These are phyloP conservation scores for Drosophila demipolita DNA, from an alignment of 2,888 invertebrate species.

Conservation along the genomic window DNA sequence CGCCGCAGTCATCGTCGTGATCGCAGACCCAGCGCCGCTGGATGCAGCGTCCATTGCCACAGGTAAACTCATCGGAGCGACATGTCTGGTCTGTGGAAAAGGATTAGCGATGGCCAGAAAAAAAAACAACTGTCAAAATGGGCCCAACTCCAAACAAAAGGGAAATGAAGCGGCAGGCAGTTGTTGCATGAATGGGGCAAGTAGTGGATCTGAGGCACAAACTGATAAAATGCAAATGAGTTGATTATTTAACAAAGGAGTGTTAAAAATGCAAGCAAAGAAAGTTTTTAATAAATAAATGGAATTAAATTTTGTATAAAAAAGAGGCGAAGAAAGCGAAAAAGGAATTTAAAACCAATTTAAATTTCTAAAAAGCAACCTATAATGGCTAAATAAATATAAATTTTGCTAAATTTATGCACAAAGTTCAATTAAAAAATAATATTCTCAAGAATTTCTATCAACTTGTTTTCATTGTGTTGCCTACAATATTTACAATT, in stretches of 20 bases:
- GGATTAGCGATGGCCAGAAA: slow-evolving; percentile 39
- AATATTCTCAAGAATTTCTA: background rate
- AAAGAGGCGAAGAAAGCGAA: background rate
- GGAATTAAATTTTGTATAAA: background rate
- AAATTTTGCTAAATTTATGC: too few species aligned
- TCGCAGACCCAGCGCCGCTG: slow-evolving; percentile 95
- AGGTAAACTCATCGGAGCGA: slow-evolving; percentile 96
- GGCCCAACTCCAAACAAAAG: slow-evolving; percentile 18
- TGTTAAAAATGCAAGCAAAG: background rate
- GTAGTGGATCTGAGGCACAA: slow-evolving; percentile 7
- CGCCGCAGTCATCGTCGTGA: slow-evolving; percentile 94
- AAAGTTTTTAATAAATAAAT: background rate
- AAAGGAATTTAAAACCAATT: background rate
- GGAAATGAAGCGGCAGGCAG: slow-evolving; percentile 44
- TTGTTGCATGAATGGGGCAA: slow-evolving; percentile 43
- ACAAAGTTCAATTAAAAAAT: too few species aligned
- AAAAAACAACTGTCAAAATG: slow-evolving; percentile 10
- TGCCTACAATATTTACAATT: background rate
- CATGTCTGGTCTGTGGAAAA: slow-evolving; percentile 92
- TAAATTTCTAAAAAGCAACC: background rate
- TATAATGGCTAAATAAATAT: too few species aligned
- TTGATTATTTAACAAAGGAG: background rate
- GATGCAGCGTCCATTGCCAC: slow-evolving; percentile 95
- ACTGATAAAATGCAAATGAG: slow-evolving; percentile 23
- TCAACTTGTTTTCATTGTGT: background rate